Evolutionary conservation across 35 echinoderm and acorn worm species (phyloP).

Genomic region (Heliocidaris erythrogramma): DNA sequence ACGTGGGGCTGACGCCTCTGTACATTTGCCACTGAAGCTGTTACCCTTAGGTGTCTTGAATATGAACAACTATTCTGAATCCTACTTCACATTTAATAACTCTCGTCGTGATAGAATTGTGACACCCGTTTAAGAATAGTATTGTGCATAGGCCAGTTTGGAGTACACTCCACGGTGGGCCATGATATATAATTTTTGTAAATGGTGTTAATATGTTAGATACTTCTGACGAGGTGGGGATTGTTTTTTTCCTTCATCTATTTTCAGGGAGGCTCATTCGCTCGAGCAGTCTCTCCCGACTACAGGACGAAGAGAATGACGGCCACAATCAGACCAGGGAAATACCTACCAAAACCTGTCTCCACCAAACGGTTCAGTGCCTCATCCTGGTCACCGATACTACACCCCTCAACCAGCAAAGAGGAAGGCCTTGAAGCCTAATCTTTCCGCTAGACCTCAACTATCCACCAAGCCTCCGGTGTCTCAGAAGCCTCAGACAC

Average conservation of each 20-base stretch:
- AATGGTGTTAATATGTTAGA: too few species aligned
- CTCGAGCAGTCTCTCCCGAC: not conserved
- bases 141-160: not conserved
- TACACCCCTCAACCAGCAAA: slow-evolving; percentile 53
- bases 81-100: too few species aligned
- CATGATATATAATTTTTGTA: not conserved
- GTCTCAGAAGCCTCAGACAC: slow-evolving; percentile 24
- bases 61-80: not conserved
- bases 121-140: not conserved
- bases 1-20: too few species aligned
- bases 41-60: not conserved
- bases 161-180: not conserved
- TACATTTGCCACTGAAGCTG: not conserved
- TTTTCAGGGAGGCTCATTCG: slow-evolving; percentile 23
- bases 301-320: not conserved
- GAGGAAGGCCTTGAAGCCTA: slow-evolving; percentile 46
- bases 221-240: too few species aligned
- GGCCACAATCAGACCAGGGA: not conserved
- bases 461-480: not conserved
- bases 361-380: not conserved
- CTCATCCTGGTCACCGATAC: slow-evolving; percentile 53
- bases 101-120: not conserved
- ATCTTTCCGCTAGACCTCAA: not conserved
- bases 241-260: not conserved
- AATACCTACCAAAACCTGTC: not conserved